phyloP scores from a whole-genome alignment of 2,113 vertebrate species.

The Panthera tigris region DNA sequence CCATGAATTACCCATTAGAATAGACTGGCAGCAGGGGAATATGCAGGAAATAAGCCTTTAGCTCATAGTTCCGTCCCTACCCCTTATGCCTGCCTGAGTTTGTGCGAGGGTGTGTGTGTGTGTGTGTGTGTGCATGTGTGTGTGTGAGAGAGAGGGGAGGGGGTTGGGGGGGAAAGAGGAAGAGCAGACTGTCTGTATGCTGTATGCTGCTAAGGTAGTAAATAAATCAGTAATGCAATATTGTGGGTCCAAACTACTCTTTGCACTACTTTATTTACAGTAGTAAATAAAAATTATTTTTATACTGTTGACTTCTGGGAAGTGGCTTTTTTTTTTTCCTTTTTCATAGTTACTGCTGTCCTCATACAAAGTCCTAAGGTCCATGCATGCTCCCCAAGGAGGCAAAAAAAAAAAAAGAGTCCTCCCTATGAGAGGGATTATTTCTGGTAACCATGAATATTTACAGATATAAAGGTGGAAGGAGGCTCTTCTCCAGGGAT shows the following conservation, averaged over 20 bases:
- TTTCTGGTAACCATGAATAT: background rate
- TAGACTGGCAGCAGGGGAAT: conserved; percentile 50
- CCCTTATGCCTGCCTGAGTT: conserved; percentile 66
- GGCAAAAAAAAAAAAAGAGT: background rate
- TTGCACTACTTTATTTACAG: conserved; percentile 87
- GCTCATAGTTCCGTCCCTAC: conserved; percentile 48
- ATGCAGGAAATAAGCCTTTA: conserved; percentile 25
- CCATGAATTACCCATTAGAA: conserved; percentile 57
- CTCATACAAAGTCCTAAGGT: background rate
- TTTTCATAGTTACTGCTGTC: background rate
- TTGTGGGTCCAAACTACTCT: conserved; percentile 81
- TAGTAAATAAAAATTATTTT: conserved; percentile 89
- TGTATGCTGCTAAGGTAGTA: conserved; percentile 65
- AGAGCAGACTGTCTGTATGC: background rate
- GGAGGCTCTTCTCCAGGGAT: background rate
- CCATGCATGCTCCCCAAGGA: background rate
- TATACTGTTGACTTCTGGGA: conserved; percentile 78
- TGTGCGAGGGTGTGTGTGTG: background rate
- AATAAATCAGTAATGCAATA: conserved; percentile 85
- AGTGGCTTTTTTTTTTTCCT: conserved; percentile 24
- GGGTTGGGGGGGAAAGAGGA: background rate
- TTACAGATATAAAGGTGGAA: background rate
- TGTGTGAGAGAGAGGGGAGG: background rate
- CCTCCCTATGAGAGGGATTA: background rate
- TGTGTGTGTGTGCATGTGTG: background rate